A percentile compares a stretch with the other conserved stretches of the same genome.
Evolutionary conservation across 2,888 invertebrate genomes (phyloP).

Genomic region (Drosophila macrospina): DNA sequence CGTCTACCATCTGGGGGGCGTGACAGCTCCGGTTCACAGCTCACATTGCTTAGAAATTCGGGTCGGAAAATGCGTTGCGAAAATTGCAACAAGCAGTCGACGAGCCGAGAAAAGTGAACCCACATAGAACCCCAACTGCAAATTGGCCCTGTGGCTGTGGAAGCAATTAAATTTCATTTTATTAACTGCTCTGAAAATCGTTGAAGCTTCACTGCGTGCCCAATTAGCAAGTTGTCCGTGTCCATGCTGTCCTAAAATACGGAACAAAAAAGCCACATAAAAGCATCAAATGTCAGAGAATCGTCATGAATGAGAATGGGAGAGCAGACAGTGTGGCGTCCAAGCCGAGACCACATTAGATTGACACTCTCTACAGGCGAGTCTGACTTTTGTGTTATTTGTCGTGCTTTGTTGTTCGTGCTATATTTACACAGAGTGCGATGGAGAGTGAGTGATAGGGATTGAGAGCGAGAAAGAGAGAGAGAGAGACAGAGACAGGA

Average conservation of each 20-base stretch:
- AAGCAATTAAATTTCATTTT: constrained; percentile 76
- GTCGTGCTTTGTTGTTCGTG: constrained; percentile 19
- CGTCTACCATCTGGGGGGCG: constrained; percentile 29
- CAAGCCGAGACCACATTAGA: constrained; percentile 34
- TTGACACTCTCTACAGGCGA: constrained; percentile 24
- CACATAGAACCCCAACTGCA: constrained; percentile 42
- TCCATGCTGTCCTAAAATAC: constrained; percentile 23
- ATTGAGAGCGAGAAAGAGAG: not conserved
- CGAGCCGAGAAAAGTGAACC: constrained; percentile 1
- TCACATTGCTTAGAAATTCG: constrained; percentile 41
- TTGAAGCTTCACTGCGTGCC: constrained; percentile 47
- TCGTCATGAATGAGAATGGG: constrained; percentile 39
- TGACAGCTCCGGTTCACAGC: constrained; percentile 17
- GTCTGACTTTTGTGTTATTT: constrained; percentile 15
- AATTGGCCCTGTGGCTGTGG: constrained; percentile 64
- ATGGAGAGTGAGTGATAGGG: not conserved
- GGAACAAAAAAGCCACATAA: constrained; percentile 17
- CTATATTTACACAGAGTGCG: constrained; percentile 36
- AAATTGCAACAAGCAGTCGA: constrained; percentile 48
- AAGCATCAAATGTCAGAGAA: constrained; percentile 35
- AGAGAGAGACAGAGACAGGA: not conserved
- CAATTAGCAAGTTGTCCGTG: constrained; percentile 67
- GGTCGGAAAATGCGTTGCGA: constrained; percentile 38
- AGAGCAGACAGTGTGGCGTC: constrained; percentile 32
- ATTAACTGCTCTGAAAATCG: constrained; percentile 60